These are phyloP conservation scores for Acanthosoma haemorrhoidale DNA, from an alignment of 2,888 invertebrate species.

Conservation along the genomic window DNA sequence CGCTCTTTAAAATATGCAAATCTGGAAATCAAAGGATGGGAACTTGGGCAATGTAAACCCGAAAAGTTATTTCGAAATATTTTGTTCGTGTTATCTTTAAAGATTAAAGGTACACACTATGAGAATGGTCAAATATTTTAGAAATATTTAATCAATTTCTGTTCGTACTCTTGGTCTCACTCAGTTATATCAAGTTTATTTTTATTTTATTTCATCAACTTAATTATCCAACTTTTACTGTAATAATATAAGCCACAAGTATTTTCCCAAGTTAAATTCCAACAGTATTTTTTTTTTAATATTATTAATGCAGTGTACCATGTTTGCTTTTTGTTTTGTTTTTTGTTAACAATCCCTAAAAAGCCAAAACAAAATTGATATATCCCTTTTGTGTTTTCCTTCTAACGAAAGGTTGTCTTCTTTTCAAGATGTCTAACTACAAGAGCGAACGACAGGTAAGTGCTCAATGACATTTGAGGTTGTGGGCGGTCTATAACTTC, in stretches of 20 bases:
- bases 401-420: conserved; percentile 25
- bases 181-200: too few species aligned
- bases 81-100: too few species aligned
- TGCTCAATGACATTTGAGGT: conserved; percentile 7
- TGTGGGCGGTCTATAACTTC: conserved; percentile 2
- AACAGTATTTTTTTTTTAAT: background rate
- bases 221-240: too few species aligned
- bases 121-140: too few species aligned
- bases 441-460: conserved; percentile 37
- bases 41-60: too few species aligned
- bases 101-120: too few species aligned
- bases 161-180: too few species aligned
- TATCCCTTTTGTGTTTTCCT: conserved; percentile 20
- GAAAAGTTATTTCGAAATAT: too few species aligned
- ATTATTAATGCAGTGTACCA: background rate
- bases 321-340: background rate
- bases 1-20: too few species aligned
- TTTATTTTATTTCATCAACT: too few species aligned
- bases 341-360: background rate
- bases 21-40: too few species aligned
- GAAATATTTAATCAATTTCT: too few species aligned
- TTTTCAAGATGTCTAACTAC: conserved; percentile 34
- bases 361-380: conserved; percentile 6
- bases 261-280: background rate
- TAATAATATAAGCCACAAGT: background rate